Percentiles rank a stretch among this genome's conserved stretches.
These are phyloP conservation scores for Calyptomena viridis DNA, from an alignment of 2,113 vertebrate genomes.

Conservation along the genomic window DNA sequence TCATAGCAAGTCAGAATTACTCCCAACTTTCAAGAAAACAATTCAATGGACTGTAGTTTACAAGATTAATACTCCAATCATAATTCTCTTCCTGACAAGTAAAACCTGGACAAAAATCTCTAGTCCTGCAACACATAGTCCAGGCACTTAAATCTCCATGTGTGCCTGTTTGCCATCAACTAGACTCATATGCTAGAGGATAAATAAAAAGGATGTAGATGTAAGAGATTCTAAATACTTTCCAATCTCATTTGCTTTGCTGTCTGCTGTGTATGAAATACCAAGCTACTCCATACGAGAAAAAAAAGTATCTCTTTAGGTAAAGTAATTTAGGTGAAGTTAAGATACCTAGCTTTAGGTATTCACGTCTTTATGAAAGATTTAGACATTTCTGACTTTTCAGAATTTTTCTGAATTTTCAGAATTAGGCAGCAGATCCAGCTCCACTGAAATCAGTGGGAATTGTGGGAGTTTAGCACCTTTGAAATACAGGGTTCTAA, in stretches of 20 bases:
- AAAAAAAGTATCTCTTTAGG: not conserved
- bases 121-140: not conserved
- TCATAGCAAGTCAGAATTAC: not conserved
- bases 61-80: not conserved
- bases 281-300: not conserved
- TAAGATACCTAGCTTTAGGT: not conserved
- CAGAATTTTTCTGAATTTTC: too few species aligned
- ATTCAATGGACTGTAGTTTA: not conserved
- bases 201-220: not conserved
- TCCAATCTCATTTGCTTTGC: not conserved
- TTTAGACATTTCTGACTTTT: not conserved
- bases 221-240: not conserved
- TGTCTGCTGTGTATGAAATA: not conserved
- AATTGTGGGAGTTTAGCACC: not conserved
- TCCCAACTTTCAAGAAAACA: not conserved
- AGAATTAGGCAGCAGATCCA: not conserved
- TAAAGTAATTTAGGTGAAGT: not conserved
- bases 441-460: not conserved
- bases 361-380: not conserved
- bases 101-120: not conserved
- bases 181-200: not conserved
- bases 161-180: not conserved
- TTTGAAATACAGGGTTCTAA: not conserved
- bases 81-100: not conserved
- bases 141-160: not conserved